Conservation (phyloP, 64 coral and sea anemone species). For the Stylophora pistillata region DNA sequence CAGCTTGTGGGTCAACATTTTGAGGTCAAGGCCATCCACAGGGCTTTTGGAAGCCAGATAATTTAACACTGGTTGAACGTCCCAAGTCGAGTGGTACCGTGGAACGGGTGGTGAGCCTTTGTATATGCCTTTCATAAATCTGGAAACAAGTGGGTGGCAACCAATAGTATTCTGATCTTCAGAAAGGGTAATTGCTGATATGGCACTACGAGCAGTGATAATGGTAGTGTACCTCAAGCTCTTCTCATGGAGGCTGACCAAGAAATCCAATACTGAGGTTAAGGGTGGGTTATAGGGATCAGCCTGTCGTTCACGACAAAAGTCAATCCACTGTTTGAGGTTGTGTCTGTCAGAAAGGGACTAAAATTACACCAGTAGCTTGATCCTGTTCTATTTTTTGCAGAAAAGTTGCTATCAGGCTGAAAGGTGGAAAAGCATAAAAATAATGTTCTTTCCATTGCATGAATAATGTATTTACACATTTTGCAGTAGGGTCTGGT, state of each 20-base stretch:
- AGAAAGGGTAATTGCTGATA: slow-evolving; percentile 40
- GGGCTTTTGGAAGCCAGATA: slow-evolving; percentile 50
- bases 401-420: too few relatives aligned
- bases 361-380: neutral
- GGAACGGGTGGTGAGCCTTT: slow-evolving; percentile 8
- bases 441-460: slow-evolving; percentile 30
- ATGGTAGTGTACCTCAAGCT: slow-evolving; percentile 42
- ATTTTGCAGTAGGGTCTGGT: slow-evolving; percentile 36
- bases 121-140: slow-evolving; percentile 47
- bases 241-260: slow-evolving; percentile 53
- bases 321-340: too few relatives aligned
- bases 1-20: too few relatives aligned
- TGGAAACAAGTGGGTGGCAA: slow-evolving; percentile 28
- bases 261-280: slow-evolving; percentile 35
- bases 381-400: slow-evolving; percentile 27
- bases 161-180: neutral
- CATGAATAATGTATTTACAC: slow-evolving; percentile 45
- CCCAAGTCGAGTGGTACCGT: slow-evolving; percentile 7
- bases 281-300: slow-evolving; percentile 51
- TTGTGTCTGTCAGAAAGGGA: slow-evolving; percentile 12
- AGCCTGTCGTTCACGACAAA: slow-evolving; percentile 60
- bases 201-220: slow-evolving; percentile 60
- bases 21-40: too few relatives aligned
- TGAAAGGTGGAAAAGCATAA: slow-evolving; percentile 46
- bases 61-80: slow-evolving; percentile 13